Conservation (phyloP, 2,888 invertebrate species). For the Aphodius granarius region DNA sequence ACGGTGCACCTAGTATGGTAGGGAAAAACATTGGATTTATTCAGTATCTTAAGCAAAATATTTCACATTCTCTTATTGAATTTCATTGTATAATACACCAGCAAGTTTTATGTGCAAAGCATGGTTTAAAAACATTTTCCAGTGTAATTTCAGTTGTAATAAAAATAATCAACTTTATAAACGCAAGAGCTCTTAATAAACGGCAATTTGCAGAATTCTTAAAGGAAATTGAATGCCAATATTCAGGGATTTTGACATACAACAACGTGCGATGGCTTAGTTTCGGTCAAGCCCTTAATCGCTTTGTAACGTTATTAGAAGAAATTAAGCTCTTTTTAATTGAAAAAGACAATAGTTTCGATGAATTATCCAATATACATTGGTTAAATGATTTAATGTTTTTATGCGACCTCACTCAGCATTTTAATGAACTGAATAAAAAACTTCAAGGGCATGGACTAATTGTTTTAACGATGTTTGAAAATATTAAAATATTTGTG, state of each 20-base stretch:
- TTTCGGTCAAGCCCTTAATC: slow-evolving; percentile 19
- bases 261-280: slow-evolving; percentile 21
- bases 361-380: slow-evolving; percentile 18
- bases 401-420: slow-evolving; percentile 19
- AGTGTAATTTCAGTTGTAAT: slow-evolving; percentile 28
- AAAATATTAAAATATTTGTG: slow-evolving; percentile 23
- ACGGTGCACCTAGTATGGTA: slow-evolving; percentile 23
- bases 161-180: slow-evolving; percentile 29
- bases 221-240: slow-evolving; percentile 20
- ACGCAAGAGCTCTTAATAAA: slow-evolving; percentile 27
- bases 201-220: slow-evolving; percentile 24
- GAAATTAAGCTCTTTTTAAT: slow-evolving; percentile 14
- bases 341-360: slow-evolving; percentile 16
- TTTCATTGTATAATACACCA: slow-evolving; percentile 26
- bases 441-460: slow-evolving; percentile 17
- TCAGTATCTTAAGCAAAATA: slow-evolving; percentile 14
- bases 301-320: slow-evolving; percentile 18
- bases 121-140: slow-evolving; percentile 28
- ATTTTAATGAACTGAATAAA: slow-evolving; percentile 23
- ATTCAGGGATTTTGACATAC: slow-evolving; percentile 19
- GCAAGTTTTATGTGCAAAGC: slow-evolving; percentile 20
- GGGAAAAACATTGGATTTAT: slow-evolving; percentile 23
- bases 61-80: slow-evolving; percentile 20
- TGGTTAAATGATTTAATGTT: slow-evolving; percentile 24
- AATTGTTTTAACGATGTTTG: slow-evolving; percentile 23